These are phyloP conservation scores for Maniola hyperantus DNA, from an alignment of 2,888 invertebrate species.

Conservation along the genomic window DNA sequence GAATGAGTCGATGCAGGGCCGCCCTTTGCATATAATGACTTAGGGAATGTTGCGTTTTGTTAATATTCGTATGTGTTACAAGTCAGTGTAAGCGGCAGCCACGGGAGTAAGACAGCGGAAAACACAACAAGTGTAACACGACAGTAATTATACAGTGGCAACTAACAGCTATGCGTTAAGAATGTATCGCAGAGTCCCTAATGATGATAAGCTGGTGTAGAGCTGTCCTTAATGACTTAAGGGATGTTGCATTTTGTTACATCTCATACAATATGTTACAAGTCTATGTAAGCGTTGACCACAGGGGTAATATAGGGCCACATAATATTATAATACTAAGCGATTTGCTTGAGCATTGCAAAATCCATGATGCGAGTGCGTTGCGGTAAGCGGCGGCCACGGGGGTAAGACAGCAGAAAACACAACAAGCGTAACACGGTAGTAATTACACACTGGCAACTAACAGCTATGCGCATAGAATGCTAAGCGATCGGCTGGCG, in stretches of 20 bases:
- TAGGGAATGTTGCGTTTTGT: not conserved
- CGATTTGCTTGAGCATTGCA: too few species aligned
- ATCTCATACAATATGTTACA: not conserved
- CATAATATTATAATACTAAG: too few species aligned
- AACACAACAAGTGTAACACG: constrained; percentile 31
- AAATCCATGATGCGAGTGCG: too few species aligned
- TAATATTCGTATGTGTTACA: not conserved
- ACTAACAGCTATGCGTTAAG: constrained; percentile 26
- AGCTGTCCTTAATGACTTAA: too few species aligned
- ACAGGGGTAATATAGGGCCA: too few species aligned
- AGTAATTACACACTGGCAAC: constrained; percentile 35
- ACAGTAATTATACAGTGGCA: constrained; percentile 33
- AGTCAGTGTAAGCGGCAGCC: constrained; percentile 15
- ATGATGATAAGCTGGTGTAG: too few species aligned
- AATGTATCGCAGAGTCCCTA: constrained; percentile 23
- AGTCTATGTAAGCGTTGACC: constrained; percentile 13
- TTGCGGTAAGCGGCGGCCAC: constrained; percentile 3
- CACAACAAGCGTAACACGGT: constrained; percentile 30
- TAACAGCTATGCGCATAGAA: constrained; percentile 29
- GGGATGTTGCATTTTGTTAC: not conserved
- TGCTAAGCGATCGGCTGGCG: constrained; percentile 31
- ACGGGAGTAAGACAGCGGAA: constrained; percentile 28
- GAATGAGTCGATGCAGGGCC: too few species aligned
- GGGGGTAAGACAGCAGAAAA: constrained; percentile 31
- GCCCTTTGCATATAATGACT: too few species aligned